Base-by-base conservation (phyloP, 2,113 vertebrate species). In the Oncorhynchus nerka region DNA sequence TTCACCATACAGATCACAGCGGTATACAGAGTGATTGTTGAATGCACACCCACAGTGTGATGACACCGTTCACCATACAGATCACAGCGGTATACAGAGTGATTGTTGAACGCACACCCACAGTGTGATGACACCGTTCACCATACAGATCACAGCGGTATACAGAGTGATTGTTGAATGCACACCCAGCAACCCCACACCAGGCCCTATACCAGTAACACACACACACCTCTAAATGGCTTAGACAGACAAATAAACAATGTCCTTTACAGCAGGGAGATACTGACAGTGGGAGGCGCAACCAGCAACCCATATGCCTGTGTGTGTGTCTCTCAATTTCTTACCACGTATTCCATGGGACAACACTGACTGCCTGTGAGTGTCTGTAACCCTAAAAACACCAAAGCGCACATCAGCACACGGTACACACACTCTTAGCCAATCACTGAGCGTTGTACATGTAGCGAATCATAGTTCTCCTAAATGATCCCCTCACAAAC, bases 271-370 rank as follows among this genome's bases (percentile, higher is more conserved):
- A 24, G 19, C 20, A 24, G 20, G 49, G n/a, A 62, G 59, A 22
- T 62, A 3, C 20, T 8, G n/a, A 62, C 20, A 62, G 59, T 22
- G 5, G 59, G n/a, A 62, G 5, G 59, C 24, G n/a, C 15, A 68
- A 55, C 13, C 75, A 62, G 59, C 15, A 68, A 55, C 13, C 75
- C 77, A 28, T 76, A 79, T 28, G 72, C 85, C 84, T 86, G 68
- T 22, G 75, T 79, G 74, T 59, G 32, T 66, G 83, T 73, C 71
- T 83, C 78, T 88, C 39, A 84, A 79, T 67, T 77, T 84, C 92
- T 94, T 93, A 94, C 91, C 92, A 93, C 91, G 82, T 93, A 93
- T 69, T 94, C 92, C 92, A 93, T 93, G 8, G 85, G 88, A 82
- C 86, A 88, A 88, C 82, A 88, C 84, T 81, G 76, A 80, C 79